Percentiles rank a stretch among this genome's conserved stretches.
These are phyloP conservation scores for Apodemus sylvaticus DNA, from an alignment of 2,113 vertebrate species.

Conservation along the genomic window DNA sequence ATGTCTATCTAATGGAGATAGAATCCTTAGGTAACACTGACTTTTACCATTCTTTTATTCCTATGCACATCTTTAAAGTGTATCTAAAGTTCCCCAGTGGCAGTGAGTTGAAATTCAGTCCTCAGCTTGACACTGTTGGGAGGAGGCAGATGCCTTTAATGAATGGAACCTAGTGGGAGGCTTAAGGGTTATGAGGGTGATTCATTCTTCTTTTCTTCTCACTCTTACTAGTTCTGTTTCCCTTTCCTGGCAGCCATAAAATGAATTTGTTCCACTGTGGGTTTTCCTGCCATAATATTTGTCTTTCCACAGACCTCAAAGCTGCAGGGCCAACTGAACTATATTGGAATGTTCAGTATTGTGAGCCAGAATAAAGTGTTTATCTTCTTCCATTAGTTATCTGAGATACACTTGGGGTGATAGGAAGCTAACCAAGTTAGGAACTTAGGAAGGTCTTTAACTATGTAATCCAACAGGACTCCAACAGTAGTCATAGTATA, in stretches of 20 bases:
- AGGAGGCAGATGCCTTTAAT: background rate
- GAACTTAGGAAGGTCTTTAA: background rate
- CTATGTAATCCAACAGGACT: background rate
- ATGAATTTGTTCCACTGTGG: background rate
- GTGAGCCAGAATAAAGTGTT: background rate
- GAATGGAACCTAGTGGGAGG: background rate
- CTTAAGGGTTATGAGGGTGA: too few species aligned
- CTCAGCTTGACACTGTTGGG: background rate
- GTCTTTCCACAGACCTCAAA: background rate
- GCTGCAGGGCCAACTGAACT: too few species aligned
- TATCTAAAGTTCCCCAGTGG: background rate
- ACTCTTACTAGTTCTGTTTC: background rate
- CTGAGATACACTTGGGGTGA: background rate
- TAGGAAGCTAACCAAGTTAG: background rate
- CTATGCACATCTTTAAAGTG: background rate
- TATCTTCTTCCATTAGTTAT: background rate
- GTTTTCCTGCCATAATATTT: background rate
- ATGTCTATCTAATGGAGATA: background rate
- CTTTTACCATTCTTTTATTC: background rate
- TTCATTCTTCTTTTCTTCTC: background rate
- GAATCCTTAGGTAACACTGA: background rate
- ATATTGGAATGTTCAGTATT: background rate
- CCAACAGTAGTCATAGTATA: background rate
- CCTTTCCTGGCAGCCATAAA: background rate
- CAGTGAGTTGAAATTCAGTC: background rate